phyloP scores from a whole-genome alignment of 2,888 invertebrate genomes.

The Dryadula phaetusa region DNA sequence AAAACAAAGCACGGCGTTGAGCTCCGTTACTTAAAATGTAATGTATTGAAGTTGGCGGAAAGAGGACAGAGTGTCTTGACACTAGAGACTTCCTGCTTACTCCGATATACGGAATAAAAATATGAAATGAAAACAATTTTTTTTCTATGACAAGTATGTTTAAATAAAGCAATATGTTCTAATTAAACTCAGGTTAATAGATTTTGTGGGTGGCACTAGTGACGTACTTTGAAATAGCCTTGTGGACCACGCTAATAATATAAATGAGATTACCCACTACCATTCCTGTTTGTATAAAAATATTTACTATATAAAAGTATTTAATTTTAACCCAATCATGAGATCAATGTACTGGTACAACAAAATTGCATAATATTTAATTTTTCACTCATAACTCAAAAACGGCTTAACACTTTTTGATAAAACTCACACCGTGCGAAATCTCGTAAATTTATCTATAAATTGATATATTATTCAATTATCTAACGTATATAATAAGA shows the following conservation, averaged over 20 bases:
- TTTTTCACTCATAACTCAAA: conserved; percentile 7
- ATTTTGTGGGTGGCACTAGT: background rate
- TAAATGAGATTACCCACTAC: background rate
- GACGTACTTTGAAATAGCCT: background rate
- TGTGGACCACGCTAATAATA: too few species aligned
- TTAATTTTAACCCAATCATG: background rate
- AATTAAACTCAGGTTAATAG: too few species aligned
- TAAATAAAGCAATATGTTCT: too few species aligned
- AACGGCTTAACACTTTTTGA: conserved; percentile 13
- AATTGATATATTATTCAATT: conserved; percentile 19
- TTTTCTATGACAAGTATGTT: too few species aligned
- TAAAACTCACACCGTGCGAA: conserved; percentile 2
- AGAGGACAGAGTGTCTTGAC: too few species aligned
- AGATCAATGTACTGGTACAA: background rate
- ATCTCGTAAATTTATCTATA: conserved; percentile 23
- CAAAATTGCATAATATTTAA: conserved; percentile 3
- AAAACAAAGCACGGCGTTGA: too few species aligned
- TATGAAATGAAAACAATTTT: too few species aligned
- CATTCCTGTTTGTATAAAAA: background rate
- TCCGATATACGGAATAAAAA: too few species aligned
- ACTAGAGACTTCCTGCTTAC: too few species aligned
- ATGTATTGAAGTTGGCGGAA: too few species aligned
- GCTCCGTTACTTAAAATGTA: too few species aligned
- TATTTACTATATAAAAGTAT: background rate
- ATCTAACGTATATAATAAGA: conserved; percentile 18